A percentile compares a stretch with the other conserved stretches of the same genome.
Conservation (phyloP, 1,140 invertebrate species). For the Meloidogyne hapla region DNA sequence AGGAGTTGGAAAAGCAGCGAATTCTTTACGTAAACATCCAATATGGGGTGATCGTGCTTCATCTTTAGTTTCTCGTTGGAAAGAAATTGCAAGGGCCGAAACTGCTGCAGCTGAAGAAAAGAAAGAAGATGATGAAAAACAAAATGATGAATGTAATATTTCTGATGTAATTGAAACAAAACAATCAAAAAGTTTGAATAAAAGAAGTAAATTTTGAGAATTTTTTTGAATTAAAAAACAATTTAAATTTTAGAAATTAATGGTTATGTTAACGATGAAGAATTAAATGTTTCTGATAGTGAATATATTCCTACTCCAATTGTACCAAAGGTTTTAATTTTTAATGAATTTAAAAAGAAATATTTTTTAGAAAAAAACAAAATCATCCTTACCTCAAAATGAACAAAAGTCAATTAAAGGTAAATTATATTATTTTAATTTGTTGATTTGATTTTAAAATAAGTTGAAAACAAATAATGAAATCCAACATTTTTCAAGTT, state of each 20-base stretch:
- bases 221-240: neutral
- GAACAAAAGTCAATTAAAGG: neutral
- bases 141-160: neutral
- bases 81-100: constrained; percentile 17
- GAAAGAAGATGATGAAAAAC: neutral
- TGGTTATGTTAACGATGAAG: neutral
- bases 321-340: neutral
- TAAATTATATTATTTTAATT: no score
- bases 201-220: neutral
- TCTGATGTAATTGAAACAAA: neutral
- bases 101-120: constrained; percentile 12
- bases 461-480: no score
- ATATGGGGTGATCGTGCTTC: constrained; percentile 15
- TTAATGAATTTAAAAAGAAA: no score
- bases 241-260: neutral
- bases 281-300: neutral
- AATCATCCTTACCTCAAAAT: neutral
- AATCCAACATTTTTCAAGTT: no score
- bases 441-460: no score
- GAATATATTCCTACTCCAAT: constrained; percentile 5
- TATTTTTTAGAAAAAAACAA: neutral
- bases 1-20: constrained; percentile 22
- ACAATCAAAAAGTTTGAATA: constrained; percentile 1
- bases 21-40: constrained; percentile 20
- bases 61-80: constrained; percentile 14